phyloP scores from a whole-genome alignment of 2,888 invertebrate species.

The Oscheius myriophilus region DNA sequence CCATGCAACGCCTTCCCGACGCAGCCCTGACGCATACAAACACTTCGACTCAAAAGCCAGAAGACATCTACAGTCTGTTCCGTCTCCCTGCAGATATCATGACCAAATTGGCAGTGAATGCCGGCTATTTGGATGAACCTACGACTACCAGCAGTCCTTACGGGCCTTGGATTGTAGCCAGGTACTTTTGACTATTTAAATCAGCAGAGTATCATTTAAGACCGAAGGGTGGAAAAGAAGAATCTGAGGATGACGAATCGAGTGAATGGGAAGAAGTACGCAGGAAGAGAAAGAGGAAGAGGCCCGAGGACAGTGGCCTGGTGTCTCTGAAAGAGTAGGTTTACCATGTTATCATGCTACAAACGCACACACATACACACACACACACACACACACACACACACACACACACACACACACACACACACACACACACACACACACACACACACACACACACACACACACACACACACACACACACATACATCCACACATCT shows the following conservation, averaged over 20 bases:
- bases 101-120: constrained; percentile 30
- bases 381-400: too few relatives aligned
- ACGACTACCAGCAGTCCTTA: constrained; percentile 5
- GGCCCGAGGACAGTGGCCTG: constrained; percentile 19
- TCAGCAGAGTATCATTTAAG: not conserved
- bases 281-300: constrained; percentile 4
- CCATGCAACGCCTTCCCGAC: constrained; percentile 26
- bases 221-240: not conserved
- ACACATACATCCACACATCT: too few relatives aligned
- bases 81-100: constrained; percentile 33
- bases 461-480: too few relatives aligned
- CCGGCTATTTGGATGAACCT: constrained; percentile 30
- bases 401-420: too few relatives aligned
- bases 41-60: constrained; percentile 13
- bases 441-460: too few relatives aligned
- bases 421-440: too few relatives aligned
- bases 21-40: constrained; percentile 13
- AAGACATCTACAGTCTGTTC: constrained; percentile 25
- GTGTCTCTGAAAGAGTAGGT: constrained; percentile 15
- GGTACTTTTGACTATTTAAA: not conserved
- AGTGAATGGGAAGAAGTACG: constrained; percentile 21
- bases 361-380: too few relatives aligned
- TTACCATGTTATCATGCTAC: too few relatives aligned
- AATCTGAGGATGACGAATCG: not conserved
- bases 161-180: constrained; percentile 34